phyloP scores from a whole-genome alignment of 2,797 vertebrate species.

The Microctenopoma lineatum region DNA sequence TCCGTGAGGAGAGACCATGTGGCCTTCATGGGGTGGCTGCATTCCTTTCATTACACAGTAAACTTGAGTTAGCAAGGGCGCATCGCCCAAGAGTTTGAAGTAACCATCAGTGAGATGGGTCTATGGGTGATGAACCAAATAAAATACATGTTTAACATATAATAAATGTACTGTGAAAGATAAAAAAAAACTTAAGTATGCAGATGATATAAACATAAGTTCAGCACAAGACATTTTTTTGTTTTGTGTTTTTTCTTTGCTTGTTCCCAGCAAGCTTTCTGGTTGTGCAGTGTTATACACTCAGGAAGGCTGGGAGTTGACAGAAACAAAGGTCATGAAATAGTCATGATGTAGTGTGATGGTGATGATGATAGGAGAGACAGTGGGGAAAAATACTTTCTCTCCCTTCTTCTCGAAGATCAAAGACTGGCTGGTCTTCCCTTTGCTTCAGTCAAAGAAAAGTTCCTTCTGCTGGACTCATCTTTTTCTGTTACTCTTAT shows the following conservation, averaged over 20 bases:
- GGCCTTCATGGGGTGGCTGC: slow-evolving; percentile 48
- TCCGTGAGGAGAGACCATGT: slow-evolving; percentile 42
- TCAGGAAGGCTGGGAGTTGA: slow-evolving; percentile 57
- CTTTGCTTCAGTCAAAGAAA: slow-evolving; percentile 32
- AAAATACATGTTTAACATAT: not conserved
- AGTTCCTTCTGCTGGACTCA: slow-evolving; percentile 39
- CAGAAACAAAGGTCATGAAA: slow-evolving; percentile 72
- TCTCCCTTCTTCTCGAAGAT: slow-evolving; percentile 26
- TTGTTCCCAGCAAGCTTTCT: slow-evolving; percentile 39
- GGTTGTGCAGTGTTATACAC: slow-evolving; percentile 43
- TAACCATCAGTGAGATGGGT: slow-evolving; percentile 9
- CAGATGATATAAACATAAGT: not conserved
- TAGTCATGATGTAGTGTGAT: slow-evolving; percentile 68
- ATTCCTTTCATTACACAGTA: slow-evolving; percentile 64
- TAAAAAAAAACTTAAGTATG: slow-evolving; percentile 1
- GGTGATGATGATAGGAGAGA: slow-evolving; percentile 62
- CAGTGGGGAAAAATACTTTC: slow-evolving; percentile 47
- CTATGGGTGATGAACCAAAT: slow-evolving; percentile 16
- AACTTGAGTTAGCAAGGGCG: slow-evolving; percentile 24
- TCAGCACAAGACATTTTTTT: not conserved
- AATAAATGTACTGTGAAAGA: too few species aligned
- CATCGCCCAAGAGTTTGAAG: slow-evolving; percentile 4
- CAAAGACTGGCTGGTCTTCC: slow-evolving; percentile 12
- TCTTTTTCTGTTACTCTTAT: slow-evolving; percentile 27
- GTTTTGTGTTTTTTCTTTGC: not conserved